Conservation (phyloP, 1,140 invertebrate species). For the Neelides sp. region DNA sequence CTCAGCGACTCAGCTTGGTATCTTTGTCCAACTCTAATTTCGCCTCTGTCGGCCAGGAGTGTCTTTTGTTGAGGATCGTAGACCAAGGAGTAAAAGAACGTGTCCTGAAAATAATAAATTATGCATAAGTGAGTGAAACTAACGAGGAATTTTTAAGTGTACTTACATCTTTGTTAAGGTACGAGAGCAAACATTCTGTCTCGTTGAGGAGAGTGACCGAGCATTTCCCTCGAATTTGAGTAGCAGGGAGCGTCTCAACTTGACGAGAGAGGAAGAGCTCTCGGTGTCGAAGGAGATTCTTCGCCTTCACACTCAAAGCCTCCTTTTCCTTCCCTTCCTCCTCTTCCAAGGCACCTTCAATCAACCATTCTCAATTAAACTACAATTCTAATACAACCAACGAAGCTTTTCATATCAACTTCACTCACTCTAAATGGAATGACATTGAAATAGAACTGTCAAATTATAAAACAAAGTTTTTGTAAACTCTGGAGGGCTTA, state of each 20-base stretch:
- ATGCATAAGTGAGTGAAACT: neutral
- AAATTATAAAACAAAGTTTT: too few relatives aligned
- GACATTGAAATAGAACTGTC: too few relatives aligned
- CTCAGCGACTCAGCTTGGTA: constrained; percentile 82
- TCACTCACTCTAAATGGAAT: too few relatives aligned
- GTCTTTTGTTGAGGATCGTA: constrained; percentile 98
- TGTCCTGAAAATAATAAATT: constrained; percentile 55
- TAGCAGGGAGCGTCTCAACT: constrained; percentile 94
- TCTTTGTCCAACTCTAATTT: constrained; percentile 82
- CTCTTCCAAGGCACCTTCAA: constrained; percentile 51
- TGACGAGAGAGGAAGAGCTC: constrained; percentile 96
- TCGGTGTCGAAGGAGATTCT: constrained; percentile 90
- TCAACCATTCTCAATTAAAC: too few relatives aligned
- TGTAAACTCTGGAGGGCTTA: too few relatives aligned
- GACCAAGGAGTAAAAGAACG: constrained; percentile 98
- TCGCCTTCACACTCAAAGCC: constrained; percentile 54
- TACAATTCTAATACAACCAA: too few relatives aligned
- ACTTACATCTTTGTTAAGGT: constrained; percentile 87
- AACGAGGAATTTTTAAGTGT: neutral
- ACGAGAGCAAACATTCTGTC: constrained; percentile 87
- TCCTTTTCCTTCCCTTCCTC: constrained; percentile 37
- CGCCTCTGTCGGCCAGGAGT: constrained; percentile 93
- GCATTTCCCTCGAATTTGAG: constrained; percentile 97
- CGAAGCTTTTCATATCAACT: too few relatives aligned
- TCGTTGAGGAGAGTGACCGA: constrained; percentile 95